Conservation (phyloP, 2,797 vertebrate genomes). For the Hydrocynus forskahlii region DNA sequence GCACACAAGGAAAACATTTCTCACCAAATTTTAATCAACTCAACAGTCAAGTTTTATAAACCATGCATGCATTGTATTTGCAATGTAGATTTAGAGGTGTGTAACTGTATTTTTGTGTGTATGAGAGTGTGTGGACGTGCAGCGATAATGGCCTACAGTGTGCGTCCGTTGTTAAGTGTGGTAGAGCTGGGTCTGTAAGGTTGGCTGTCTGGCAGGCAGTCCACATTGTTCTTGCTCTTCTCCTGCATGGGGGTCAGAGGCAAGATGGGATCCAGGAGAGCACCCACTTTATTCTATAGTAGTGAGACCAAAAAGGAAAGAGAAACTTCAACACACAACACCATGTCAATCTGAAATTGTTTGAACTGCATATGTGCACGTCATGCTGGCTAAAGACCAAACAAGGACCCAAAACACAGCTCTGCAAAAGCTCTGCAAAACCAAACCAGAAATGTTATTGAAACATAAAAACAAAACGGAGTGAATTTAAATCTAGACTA, state of each 20-base stretch:
- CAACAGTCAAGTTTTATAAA: not conserved
- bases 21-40: no score
- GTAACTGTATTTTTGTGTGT: not conserved
- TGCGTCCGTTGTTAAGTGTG: constrained; percentile 89
- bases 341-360: not conserved
- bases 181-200: constrained; percentile 76
- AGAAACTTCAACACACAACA: not conserved
- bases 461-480: no score
- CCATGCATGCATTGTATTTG: not conserved
- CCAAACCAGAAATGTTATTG: no score
- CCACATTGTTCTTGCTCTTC: constrained; percentile 79
- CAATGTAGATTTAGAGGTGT: not conserved
- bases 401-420: no score
- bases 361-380: no score
- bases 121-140: not conserved
- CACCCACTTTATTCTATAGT: constrained; percentile 81
- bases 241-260: constrained; percentile 86
- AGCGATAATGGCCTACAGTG: constrained; percentile 80
- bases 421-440: no score
- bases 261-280: constrained; percentile 80
- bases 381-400: no score
- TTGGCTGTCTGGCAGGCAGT: constrained; percentile 68
- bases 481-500: no score
- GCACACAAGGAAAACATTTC: not conserved
- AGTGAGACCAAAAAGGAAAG: constrained; percentile 61